These are phyloP conservation scores for Phoronis australis DNA, from an alignment of 2,888 invertebrate genomes.

Conservation along the genomic window DNA sequence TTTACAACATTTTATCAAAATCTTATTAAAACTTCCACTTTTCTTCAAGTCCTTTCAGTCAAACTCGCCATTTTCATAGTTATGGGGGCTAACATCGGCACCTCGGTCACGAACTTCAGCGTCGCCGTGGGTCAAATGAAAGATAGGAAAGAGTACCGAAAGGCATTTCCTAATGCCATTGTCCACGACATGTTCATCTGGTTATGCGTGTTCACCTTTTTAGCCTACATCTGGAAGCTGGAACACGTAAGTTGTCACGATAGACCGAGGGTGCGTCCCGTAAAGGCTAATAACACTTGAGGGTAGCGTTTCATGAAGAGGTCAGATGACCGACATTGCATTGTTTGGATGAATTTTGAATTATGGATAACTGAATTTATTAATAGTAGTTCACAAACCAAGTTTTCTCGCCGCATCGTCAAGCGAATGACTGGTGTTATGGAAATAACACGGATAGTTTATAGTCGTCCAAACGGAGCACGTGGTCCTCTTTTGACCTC, in stretches of 20 bases:
- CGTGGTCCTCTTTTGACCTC: no score
- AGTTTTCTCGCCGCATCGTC: no score
- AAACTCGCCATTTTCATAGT: constrained; percentile 57
- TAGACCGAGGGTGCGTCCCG: no score
- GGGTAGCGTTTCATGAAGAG: no score
- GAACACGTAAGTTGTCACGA: constrained; percentile 34
- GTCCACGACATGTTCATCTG: constrained; percentile 61
- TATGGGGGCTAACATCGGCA: constrained; percentile 60
- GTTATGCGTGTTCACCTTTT: constrained; percentile 55
- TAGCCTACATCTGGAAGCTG: constrained; percentile 56
- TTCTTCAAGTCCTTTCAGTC: constrained; percentile 40
- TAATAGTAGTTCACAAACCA: no score
- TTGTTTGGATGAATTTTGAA: no score
- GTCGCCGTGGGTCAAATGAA: constrained; percentile 53
- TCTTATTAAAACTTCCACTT: not conserved
- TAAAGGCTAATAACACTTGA: no score
- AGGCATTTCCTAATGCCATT: constrained; percentile 58
- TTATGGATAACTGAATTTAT: no score
- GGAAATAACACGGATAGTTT: not conserved
- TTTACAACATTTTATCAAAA: not conserved
- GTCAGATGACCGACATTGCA: no score
- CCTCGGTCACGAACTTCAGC: constrained; percentile 58
- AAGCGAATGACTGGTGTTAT: no score
- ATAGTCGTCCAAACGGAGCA: no score
- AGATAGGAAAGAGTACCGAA: constrained; percentile 52